phyloP scores from a whole-genome alignment of 2,113 vertebrate genomes.

The Ptilonorhynchus violaceus region DNA sequence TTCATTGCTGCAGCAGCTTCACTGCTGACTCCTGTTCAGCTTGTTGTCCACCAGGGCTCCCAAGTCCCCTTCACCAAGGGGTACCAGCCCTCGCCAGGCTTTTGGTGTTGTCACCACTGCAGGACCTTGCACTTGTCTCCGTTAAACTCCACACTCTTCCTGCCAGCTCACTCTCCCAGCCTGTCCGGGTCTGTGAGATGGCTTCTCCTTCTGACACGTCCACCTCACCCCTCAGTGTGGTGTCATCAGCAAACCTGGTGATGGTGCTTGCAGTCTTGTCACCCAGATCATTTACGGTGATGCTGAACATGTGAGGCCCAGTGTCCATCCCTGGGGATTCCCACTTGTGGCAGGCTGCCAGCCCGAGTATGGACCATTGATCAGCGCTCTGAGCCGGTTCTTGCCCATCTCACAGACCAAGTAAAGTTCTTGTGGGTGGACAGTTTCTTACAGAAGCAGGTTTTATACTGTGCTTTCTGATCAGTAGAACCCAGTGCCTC shows the following conservation, averaged over 20 bases:
- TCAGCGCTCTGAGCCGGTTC: neutral
- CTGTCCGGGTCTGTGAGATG: neutral
- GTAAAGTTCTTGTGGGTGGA: neutral
- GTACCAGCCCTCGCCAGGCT: neutral
- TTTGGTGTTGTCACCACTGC: neutral
- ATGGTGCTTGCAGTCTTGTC: rapidly evolving
- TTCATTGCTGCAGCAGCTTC: neutral
- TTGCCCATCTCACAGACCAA: neutral
- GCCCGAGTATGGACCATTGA: neutral
- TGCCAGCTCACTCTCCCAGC: neutral
- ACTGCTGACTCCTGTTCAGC: neutral
- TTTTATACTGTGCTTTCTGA: neutral
- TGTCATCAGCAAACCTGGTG: neutral
- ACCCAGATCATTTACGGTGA: neutral
- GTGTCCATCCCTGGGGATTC: neutral
- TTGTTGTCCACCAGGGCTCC: neutral
- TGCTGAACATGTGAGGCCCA: neutral
- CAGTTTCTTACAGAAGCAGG: neutral
- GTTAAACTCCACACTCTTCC: neutral
- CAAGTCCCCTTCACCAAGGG: neutral
- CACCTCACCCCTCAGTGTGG: neutral
- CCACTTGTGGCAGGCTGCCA: neutral
- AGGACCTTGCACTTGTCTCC: neutral
- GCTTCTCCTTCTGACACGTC: rapidly evolving
- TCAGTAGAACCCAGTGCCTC: neutral